Conservation (phyloP, 2,888 invertebrate species). For the Ochropleura plecta region DNA sequence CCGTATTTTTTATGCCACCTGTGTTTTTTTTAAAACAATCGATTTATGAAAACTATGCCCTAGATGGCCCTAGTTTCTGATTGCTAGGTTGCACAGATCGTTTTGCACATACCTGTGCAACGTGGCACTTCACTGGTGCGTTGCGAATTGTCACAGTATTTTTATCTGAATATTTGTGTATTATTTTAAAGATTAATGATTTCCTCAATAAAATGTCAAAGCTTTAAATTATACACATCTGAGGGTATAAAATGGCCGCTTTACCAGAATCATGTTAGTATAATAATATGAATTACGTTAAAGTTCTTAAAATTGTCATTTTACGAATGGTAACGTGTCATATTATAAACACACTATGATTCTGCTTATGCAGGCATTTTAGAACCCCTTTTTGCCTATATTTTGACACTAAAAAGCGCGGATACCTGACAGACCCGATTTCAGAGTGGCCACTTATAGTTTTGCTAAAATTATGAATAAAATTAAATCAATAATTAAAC, state of each 20-base stretch:
- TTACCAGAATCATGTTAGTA: too few relatives aligned
- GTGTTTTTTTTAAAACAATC: background rate
- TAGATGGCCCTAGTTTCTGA: background rate
- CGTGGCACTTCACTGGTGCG: background rate
- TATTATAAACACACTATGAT: too few relatives aligned
- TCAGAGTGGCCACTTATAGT: slow-evolving; percentile 13
- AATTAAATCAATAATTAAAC: slow-evolving; percentile 73
- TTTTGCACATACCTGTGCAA: slow-evolving; percentile 7
- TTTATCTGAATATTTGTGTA: background rate
- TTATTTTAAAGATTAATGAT: background rate
- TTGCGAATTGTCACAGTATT: too few relatives aligned
- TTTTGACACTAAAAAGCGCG: slow-evolving; percentile 1
- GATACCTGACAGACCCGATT: background rate
- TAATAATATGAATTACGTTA: too few relatives aligned
- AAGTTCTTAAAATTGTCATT: too few relatives aligned
- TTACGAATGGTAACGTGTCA: too few relatives aligned
- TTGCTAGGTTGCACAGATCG: background rate
- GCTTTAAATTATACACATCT: slow-evolving; percentile 6
- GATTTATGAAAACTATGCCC: background rate
- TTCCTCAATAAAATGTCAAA: slow-evolving; percentile 6
- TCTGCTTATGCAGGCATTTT: too few relatives aligned
- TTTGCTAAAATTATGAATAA: slow-evolving; percentile 10
- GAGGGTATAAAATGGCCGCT: too few relatives aligned
- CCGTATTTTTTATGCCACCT: background rate
- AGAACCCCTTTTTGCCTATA: background rate